Percentiles rank a stretch among this genome's conserved stretches.
Conservation (phyloP, 2,888 invertebrate species). For the Steinernema carpocapsae region DNA sequence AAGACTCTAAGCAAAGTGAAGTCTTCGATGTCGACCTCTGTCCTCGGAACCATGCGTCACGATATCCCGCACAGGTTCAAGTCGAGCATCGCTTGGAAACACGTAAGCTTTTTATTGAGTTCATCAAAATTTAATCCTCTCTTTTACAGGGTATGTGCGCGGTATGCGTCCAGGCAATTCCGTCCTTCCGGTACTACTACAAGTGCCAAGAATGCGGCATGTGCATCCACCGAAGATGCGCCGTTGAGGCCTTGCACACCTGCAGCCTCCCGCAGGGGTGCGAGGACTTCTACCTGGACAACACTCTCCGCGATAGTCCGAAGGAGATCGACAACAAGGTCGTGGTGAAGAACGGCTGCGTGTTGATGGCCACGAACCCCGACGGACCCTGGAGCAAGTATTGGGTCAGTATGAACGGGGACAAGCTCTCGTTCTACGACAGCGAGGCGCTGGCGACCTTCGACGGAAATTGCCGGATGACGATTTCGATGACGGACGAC, state of each 20-base stretch:
- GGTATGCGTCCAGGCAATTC: slow-evolving; percentile 50
- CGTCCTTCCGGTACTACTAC: slow-evolving; percentile 42
- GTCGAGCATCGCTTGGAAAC: slow-evolving; percentile 8
- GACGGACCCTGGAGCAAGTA: slow-evolving; percentile 47
- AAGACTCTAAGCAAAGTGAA: background rate
- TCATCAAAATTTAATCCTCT: background rate
- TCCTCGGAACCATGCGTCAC: slow-evolving; percentile 53
- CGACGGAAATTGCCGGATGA: slow-evolving; percentile 43
- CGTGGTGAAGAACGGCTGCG: slow-evolving; percentile 43
- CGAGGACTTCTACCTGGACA: slow-evolving; percentile 50
- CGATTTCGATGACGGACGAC: slow-evolving; percentile 55
- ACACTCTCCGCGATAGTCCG: slow-evolving; percentile 14
- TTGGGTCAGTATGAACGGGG: slow-evolving; percentile 52
- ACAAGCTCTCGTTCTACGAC: slow-evolving; percentile 53
- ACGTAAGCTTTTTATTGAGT: background rate
- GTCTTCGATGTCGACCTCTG: background rate
- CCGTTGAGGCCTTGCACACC: slow-evolving; percentile 47
- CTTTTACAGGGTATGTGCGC: slow-evolving; percentile 42
- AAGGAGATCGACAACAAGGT: slow-evolving; percentile 32
- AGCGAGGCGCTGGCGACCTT: slow-evolving; percentile 52
- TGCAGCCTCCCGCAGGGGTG: slow-evolving; percentile 54
- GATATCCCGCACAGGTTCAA: slow-evolving; percentile 57
- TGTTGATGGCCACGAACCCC: slow-evolving; percentile 40
- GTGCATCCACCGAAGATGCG: slow-evolving; percentile 50
- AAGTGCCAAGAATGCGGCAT: slow-evolving; percentile 49